These are phyloP conservation scores for Alouatta palliata DNA, from an alignment of 2,113 vertebrate species.

Conservation along the genomic window DNA sequence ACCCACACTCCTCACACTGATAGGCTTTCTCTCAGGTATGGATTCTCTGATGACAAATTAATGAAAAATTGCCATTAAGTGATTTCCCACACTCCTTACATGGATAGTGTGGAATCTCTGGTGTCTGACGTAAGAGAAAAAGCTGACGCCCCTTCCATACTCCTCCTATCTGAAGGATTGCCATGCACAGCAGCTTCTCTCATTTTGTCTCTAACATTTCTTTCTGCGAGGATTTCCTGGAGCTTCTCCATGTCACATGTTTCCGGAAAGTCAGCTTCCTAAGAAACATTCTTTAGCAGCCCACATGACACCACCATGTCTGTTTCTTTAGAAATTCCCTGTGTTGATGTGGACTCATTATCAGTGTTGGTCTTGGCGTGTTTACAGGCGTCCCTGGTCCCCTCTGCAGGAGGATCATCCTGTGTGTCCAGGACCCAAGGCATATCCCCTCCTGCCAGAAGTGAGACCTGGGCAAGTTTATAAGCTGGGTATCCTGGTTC, in stretches of 20 bases:
- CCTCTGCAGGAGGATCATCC: not conserved
- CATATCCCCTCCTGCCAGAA: not conserved
- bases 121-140: not conserved
- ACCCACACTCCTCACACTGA: not conserved
- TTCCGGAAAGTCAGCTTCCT: not conserved
- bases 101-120: not conserved
- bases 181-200: not conserved
- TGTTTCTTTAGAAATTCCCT: not conserved
- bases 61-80: not conserved
- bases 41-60: not conserved
- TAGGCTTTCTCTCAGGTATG: not conserved
- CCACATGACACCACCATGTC: not conserved
- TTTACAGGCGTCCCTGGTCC: not conserved
- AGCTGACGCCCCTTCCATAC: not conserved
- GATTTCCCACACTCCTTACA: not conserved
- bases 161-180: not conserved
- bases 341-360: not conserved
- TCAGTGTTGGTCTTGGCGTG: not conserved
- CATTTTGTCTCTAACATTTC: not conserved
- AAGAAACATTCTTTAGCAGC: not conserved
- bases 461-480: not conserved
- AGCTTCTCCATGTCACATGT: not conserved
- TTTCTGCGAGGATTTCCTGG: not conserved
- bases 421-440: not conserved
- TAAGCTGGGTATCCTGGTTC: not conserved